Conservation (phyloP, 2,888 invertebrate species). For the Embidobia sp. region DNA sequence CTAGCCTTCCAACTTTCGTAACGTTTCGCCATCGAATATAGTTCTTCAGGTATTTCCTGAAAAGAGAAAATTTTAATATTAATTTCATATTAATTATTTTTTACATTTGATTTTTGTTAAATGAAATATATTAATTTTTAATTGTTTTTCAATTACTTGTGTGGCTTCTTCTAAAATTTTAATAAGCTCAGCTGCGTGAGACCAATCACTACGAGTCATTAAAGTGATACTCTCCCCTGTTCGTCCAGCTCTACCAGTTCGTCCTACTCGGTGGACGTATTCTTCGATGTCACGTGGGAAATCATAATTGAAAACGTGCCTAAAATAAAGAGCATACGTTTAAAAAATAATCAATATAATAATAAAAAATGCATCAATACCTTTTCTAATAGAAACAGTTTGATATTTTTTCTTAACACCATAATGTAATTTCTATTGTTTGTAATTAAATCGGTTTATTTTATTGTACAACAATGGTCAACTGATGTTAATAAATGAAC, state of each 20-base stretch:
- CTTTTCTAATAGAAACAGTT: too few species aligned
- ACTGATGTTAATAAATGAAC: too few species aligned
- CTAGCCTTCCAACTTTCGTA: too few species aligned
- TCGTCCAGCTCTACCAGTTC: slow-evolving; percentile 96
- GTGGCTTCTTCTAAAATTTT: slow-evolving; percentile 92
- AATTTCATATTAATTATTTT: not conserved
- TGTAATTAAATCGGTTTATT: too few species aligned
- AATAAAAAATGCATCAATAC: slow-evolving; percentile 1
- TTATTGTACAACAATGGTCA: too few species aligned
- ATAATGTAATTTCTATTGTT: too few species aligned
- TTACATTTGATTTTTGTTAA: slow-evolving; percentile 1
- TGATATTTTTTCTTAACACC: too few species aligned
- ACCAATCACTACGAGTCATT: slow-evolving; percentile 91
- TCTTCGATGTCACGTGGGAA: slow-evolving; percentile 97
- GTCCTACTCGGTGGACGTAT: slow-evolving; percentile 97
- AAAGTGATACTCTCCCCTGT: slow-evolving; percentile 92
- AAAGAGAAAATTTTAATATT: not conserved
- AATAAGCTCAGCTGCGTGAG: slow-evolving; percentile 90
- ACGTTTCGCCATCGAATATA: too few species aligned
- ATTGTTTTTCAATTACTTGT: slow-evolving; percentile 82
- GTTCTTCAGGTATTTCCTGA: too few species aligned
- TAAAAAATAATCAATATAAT: not conserved
- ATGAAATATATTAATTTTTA: slow-evolving; percentile 1
- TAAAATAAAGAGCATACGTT: too few species aligned
- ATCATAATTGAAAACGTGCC: slow-evolving; percentile 94